Percentiles rank a stretch among this genome's conserved stretches.
Evolutionary conservation across 2,888 invertebrate genomes (phyloP).

Genomic region (Pollenia labialis): DNA sequence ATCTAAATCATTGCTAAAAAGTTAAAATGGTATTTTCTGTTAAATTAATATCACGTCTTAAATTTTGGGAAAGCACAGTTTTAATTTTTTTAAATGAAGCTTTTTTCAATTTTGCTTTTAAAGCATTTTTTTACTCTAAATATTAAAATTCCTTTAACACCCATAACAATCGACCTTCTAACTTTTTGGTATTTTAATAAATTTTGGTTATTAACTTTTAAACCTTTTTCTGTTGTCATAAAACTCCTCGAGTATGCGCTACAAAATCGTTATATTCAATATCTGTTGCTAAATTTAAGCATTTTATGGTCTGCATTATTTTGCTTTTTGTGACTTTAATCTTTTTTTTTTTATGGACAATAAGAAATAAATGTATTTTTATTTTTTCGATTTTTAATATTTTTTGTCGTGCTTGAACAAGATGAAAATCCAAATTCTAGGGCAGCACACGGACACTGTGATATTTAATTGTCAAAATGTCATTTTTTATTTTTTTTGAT

Average conservation of each 20-base stretch:
- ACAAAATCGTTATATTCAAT: constrained; percentile 3
- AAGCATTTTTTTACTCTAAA: too few species aligned
- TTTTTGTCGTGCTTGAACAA: constrained; percentile 25
- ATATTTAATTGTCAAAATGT: constrained; percentile 57
- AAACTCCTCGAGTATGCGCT: neutral
- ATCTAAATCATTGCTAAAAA: too few species aligned
- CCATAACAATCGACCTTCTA: neutral
- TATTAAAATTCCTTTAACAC: neutral
- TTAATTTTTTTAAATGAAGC: too few species aligned
- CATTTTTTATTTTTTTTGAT: constrained; percentile 9
- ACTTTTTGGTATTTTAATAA: neutral
- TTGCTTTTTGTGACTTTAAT: constrained; percentile 21
- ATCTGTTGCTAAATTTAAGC: neutral
- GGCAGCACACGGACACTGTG: neutral
- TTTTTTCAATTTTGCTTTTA: too few species aligned
- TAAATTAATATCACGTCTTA: too few species aligned
- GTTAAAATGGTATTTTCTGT: too few species aligned
- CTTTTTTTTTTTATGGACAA: constrained; percentile 47
- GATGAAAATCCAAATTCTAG: constrained; percentile 29
- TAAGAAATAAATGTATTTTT: constrained; percentile 18
- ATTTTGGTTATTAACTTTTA: neutral
- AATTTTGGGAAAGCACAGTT: too few species aligned
- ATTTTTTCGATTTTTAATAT: neutral
- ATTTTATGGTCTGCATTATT: constrained; percentile 12
- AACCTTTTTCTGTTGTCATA: neutral